Evolutionary conservation across 2,113 vertebrate species (phyloP).

Genomic region (Clinocottus analis): DNA sequence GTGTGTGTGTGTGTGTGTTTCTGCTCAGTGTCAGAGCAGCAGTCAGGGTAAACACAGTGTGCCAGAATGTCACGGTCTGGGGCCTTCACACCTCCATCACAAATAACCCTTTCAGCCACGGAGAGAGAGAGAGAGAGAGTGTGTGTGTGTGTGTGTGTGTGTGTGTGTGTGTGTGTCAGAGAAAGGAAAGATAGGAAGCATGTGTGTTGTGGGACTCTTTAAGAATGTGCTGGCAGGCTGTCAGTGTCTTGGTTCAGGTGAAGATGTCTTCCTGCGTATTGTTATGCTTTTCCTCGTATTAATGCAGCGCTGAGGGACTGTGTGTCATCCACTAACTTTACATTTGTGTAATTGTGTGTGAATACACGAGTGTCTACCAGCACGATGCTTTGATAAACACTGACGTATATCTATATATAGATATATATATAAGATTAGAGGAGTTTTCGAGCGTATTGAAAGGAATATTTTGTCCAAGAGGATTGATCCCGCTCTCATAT

Average conservation of each 20-base stretch:
- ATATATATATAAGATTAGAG: not conserved
- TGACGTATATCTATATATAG: no score
- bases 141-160: conserved; percentile 11
- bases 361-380: conserved; percentile 12
- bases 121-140: conserved; percentile 5
- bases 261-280: conserved; percentile 33
- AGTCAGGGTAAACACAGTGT: conserved; percentile 71
- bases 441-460: not conserved
- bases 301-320: conserved; percentile 31
- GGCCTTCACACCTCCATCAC: conserved; percentile 74
- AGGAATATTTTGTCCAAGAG: not conserved
- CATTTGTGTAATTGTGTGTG: conserved; percentile 30
- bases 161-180: not conserved
- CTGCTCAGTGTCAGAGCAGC: conserved; percentile 65
- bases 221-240: conserved; percentile 53
- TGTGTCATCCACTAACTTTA: conserved; percentile 42
- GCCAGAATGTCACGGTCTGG: conserved; percentile 75
- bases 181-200: not conserved
- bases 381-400: conserved; percentile 7
- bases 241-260: conserved; percentile 38
- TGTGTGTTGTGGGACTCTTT: conserved; percentile 62
- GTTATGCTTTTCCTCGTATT: conserved; percentile 39
- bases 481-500: not conserved
- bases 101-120: conserved; percentile 72
- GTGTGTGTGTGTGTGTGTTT: conserved; percentile 45